These are phyloP conservation scores for Syrphus vitripennis DNA, from an alignment of 2,888 invertebrate genomes.

Conservation along the genomic window DNA sequence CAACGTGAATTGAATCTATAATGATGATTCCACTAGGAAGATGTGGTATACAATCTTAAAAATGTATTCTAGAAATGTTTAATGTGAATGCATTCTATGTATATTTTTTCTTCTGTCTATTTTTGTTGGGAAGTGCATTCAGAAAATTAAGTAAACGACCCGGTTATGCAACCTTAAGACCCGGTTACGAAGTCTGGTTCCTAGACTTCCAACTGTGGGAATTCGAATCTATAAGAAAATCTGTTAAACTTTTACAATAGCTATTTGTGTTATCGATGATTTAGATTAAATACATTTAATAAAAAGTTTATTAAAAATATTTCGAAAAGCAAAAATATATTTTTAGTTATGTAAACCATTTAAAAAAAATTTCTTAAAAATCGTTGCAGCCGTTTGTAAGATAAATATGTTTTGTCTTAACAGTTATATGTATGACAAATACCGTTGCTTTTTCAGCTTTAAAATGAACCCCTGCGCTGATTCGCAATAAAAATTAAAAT, in stretches of 20 bases:
- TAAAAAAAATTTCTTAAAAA: no score
- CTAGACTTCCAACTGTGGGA: neutral
- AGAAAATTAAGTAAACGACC: neutral
- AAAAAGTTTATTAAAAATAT: no score
- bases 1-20: slow-evolving; percentile 47
- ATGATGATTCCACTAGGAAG: slow-evolving; percentile 9
- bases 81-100: neutral
- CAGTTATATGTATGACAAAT: no score
- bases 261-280: neutral
- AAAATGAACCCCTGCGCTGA: no score
- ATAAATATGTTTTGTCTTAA: no score
- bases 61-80: slow-evolving; percentile 38
- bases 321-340: no score
- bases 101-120: neutral
- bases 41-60: neutral
- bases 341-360: no score
- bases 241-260: neutral
- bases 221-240: neutral
- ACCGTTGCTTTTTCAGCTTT: no score
- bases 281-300: neutral
- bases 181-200: neutral
- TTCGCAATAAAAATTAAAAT: no score
- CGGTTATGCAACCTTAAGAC: neutral
- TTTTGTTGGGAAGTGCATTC: neutral
- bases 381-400: no score